phyloP scores from a whole-genome alignment of 2,888 invertebrate genomes.

The Drosophila siamana region DNA sequence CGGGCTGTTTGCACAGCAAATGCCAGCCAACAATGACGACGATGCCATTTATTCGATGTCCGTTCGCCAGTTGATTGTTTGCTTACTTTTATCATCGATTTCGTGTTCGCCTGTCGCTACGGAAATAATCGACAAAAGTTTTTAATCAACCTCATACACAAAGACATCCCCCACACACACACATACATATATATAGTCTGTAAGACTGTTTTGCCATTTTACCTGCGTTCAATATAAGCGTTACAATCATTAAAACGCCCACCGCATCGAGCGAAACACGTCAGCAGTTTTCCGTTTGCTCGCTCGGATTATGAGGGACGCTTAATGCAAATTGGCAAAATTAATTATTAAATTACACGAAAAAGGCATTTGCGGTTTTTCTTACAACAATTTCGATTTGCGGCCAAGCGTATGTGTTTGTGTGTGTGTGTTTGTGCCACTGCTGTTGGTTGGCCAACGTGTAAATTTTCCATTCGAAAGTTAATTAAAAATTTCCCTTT shows the following conservation, averaged over 20 bases:
- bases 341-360: slow-evolving; percentile 80
- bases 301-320: slow-evolving; percentile 55
- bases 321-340: slow-evolving; percentile 77
- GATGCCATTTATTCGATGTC: slow-evolving; percentile 56
- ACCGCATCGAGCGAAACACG: slow-evolving; percentile 36
- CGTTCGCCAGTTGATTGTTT: slow-evolving; percentile 71
- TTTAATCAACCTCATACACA: slow-evolving; percentile 72
- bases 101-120: slow-evolving; percentile 50
- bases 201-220: slow-evolving; percentile 24
- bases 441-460: slow-evolving; percentile 39
- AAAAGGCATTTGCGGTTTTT: slow-evolving; percentile 69
- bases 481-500: slow-evolving; percentile 46
- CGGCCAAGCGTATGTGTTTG: slow-evolving; percentile 24
- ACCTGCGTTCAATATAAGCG: slow-evolving; percentile 35
- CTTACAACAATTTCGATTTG: slow-evolving; percentile 52
- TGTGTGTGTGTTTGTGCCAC: slow-evolving; percentile 16
- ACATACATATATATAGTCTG: neutral
- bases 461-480: slow-evolving; percentile 38
- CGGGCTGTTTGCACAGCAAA: slow-evolving; percentile 57
- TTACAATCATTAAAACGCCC: slow-evolving; percentile 47
- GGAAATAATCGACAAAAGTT: slow-evolving; percentile 76
- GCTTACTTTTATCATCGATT: slow-evolving; percentile 80
- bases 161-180: slow-evolving; percentile 36
- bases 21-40: slow-evolving; percentile 43
- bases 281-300: slow-evolving; percentile 49